Conservation (phyloP, 2,797 vertebrate genomes). For the Atherinosoma microstoma region DNA sequence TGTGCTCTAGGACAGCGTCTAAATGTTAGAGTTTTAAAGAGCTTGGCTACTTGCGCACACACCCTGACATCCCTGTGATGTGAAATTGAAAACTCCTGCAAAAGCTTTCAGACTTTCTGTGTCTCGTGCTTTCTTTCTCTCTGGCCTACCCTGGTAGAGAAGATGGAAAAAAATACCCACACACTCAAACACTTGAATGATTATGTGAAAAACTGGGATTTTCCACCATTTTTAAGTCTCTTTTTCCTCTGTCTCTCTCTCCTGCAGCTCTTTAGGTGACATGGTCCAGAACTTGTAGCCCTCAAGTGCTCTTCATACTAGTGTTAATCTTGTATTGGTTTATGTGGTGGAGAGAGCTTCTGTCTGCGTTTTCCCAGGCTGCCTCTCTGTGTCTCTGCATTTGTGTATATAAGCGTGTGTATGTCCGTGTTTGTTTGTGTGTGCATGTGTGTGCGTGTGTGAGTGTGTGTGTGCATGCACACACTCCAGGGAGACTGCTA, state of each 20-base stretch:
- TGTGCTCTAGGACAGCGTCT: constrained; percentile 25
- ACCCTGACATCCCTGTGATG: constrained; percentile 48
- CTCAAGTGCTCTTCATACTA: constrained; percentile 38
- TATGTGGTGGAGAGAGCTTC: constrained; percentile 29
- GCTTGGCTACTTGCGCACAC: constrained; percentile 21
- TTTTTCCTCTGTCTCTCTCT: constrained; percentile 24
- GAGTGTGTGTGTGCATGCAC: not conserved
- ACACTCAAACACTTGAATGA: not conserved
- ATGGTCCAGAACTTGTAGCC: constrained; percentile 31
- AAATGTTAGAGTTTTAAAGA: constrained; percentile 49
- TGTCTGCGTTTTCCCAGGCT: constrained; percentile 24
- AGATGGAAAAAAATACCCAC: constrained; percentile 41
- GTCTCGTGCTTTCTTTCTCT: constrained; percentile 20
- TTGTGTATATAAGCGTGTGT: not conserved
- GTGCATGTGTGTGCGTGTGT: constrained; percentile 3
- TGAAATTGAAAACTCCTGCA: constrained; percentile 59
- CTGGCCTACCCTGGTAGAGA: constrained; percentile 16
- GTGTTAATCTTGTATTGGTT: constrained; percentile 48
- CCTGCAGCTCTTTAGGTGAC: constrained; percentile 36
- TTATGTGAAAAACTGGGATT: constrained; percentile 23
- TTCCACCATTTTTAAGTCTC: constrained; percentile 31
- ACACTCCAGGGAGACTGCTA: constrained; percentile 66
- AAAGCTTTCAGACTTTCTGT: constrained; percentile 41
- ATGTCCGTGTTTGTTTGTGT: not conserved
- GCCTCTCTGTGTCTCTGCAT: constrained; percentile 2